Evolutionary conservation across 2,797 vertebrate species (phyloP), one percentile per base, ranked within the genome.

Genomic region (Orientallactaga sibirica): DNA sequence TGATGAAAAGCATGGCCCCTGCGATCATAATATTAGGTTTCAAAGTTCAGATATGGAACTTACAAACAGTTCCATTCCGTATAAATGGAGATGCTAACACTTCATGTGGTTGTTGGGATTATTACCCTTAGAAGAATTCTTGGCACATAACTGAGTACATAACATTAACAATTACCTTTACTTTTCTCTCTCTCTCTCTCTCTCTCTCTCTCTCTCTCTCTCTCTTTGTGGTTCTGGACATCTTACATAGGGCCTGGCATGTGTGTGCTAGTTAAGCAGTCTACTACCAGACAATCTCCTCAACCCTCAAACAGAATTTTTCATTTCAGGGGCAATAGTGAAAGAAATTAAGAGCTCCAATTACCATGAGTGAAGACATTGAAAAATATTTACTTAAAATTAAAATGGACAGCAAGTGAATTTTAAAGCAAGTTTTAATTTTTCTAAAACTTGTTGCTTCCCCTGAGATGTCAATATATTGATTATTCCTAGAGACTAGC

Each of bases 351-450:
- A 81, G 61, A 81, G 11, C 19, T 85, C 66, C 52, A 55, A n/a
- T 37, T 94, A 85, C 80, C 90, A 87, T 43, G 14, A 80, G 3
- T 77, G 61, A 92, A 70, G 62, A 93, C 82, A 80, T 15, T 55
- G 52, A 90, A 43, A 92, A 20, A 62, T 4, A 86, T 43, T 74
- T n/a, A 80, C 61, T 88, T 74, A 90, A 76, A 96, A 95, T 62
- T 92, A 24, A 75, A 74, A 55, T 71, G n/a, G 52, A 81, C 89
- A 93, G 16, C 41, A 91, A 93, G 14, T 71, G 48, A 74, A 85
- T 84, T 92, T 88, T 83, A 84, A 91, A 75, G 27, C 27, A 82
- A 71, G 76, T 78, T 48, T 96, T 79, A 61, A 70, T 90, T 93
- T 77, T 8, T 37, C 6, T 64, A 14, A 87, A 37, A 22, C 78